Percentiles rank a stretch among this genome's conserved stretches.
Conservation (phyloP, 2,888 invertebrate species). For the Nomada flava region DNA sequence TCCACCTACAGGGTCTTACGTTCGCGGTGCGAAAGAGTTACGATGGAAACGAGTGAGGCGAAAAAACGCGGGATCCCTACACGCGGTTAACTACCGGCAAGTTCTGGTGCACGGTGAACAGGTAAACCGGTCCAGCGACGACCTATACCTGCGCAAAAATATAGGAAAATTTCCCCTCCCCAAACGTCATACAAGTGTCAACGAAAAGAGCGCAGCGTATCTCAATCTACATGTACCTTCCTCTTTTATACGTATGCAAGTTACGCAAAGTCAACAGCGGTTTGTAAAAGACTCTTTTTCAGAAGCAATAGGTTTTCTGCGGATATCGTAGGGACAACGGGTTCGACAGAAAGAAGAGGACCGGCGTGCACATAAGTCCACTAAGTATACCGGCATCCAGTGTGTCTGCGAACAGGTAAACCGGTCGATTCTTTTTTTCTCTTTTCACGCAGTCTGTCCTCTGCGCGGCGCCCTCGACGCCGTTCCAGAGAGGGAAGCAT, state of each 20-base stretch:
- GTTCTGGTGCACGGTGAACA: slow-evolving; percentile 68
- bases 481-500: slow-evolving; percentile 41
- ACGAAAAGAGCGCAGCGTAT: too few species aligned
- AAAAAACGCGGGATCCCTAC: slow-evolving; percentile 58
- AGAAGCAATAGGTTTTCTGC: slow-evolving; percentile 27
- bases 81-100: slow-evolving; percentile 70
- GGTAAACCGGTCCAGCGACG: slow-evolving; percentile 73
- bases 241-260: too few species aligned
- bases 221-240: too few species aligned
- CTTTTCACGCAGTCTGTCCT: slow-evolving; percentile 57
- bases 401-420: slow-evolving; percentile 76
- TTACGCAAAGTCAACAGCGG: too few species aligned
- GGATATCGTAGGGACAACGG: slow-evolving; percentile 11
- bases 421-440: slow-evolving; percentile 76
- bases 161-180: slow-evolving; percentile 44
- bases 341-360: slow-evolving; percentile 47
- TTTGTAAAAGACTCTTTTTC: neutral
- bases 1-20: slow-evolving; percentile 47
- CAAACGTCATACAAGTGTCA: neutral
- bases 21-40: slow-evolving; percentile 62
- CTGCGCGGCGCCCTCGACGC: slow-evolving; percentile 54
- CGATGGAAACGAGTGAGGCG: slow-evolving; percentile 47
- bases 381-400: slow-evolving; percentile 66
- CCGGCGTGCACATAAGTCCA: slow-evolving; percentile 52
- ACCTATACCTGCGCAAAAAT: slow-evolving; percentile 52